These are phyloP conservation scores for Psilopsiagon aymara DNA, from an alignment of 2,113 vertebrate species.

Conservation along the genomic window DNA sequence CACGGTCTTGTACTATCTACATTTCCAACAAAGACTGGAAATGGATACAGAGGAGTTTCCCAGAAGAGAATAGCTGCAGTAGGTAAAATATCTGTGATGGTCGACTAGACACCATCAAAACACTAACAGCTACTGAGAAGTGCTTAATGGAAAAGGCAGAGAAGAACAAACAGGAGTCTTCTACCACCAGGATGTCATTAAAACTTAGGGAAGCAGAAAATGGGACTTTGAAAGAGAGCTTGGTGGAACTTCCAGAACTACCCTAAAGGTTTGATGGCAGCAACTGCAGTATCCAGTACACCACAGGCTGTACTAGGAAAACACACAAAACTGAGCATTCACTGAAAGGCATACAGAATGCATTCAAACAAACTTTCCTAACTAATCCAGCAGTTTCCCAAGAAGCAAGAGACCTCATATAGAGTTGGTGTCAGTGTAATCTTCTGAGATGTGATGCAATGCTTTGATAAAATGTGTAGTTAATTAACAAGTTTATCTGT, in stretches of 20 bases:
- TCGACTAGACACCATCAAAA: not conserved
- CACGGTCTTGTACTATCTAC: not conserved
- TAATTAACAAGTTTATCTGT: not conserved
- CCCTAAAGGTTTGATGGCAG: not conserved
- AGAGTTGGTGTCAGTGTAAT: not conserved
- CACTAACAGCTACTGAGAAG: not conserved
- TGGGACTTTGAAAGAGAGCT: not conserved
- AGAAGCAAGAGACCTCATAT: not conserved
- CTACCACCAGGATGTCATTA: not conserved
- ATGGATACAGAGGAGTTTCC: not conserved
- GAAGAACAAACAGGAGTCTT: not conserved
- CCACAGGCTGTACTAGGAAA: not conserved
- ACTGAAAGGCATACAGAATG: not conserved
- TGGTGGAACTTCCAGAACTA: not conserved
- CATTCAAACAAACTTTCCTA: not conserved
- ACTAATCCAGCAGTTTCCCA: not conserved
- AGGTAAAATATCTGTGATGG: not conserved
- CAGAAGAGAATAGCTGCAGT: not conserved
- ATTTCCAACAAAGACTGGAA: not conserved
- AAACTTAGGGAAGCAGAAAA: not conserved
- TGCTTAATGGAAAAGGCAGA: not conserved
- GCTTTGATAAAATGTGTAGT: not conserved
- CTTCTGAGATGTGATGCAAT: not conserved
- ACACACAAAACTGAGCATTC: not conserved
- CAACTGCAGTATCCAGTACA: not conserved